phyloP scores from a whole-genome alignment of 1,140 invertebrate genomes.

The Zophobas atratus region DNA sequence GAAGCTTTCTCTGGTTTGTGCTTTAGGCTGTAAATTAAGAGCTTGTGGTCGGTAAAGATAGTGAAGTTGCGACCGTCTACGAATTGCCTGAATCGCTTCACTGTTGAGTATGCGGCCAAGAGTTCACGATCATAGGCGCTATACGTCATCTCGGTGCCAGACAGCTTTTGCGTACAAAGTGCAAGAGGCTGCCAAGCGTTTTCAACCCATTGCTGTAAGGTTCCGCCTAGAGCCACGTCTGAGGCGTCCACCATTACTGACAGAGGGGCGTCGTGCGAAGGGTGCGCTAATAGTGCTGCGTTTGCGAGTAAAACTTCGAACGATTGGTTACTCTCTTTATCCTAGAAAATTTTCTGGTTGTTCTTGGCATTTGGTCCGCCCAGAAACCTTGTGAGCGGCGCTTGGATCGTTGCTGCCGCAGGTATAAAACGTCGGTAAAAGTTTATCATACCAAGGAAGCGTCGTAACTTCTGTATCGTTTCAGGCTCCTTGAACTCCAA shows the following conservation, averaged over 20 bases:
- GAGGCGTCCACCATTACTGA: slow-evolving; percentile 59
- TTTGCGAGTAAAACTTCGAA: slow-evolving; percentile 56
- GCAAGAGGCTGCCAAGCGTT: neutral
- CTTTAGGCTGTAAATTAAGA: slow-evolving; percentile 57
- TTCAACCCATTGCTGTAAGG: slow-evolving; percentile 57
- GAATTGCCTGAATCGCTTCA: no score
- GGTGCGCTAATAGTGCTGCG: slow-evolving; percentile 58
- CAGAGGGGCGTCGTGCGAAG: slow-evolving; percentile 45
- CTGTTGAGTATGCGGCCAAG: no score
- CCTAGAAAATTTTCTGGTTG: slow-evolving; percentile 56
- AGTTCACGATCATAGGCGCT: no score
- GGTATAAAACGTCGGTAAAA: slow-evolving; percentile 59
- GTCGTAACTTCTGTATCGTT: slow-evolving; percentile 55
- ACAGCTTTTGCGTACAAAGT: no score
- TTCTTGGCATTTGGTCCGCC: slow-evolving; percentile 50
- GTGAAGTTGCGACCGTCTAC: no score
- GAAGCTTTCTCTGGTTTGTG: slow-evolving; percentile 59
- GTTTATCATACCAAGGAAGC: no score
- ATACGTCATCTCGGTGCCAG: no score
- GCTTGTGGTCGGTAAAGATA: no score
- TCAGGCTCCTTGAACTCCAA: slow-evolving; percentile 49
- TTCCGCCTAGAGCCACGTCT: slow-evolving; percentile 56
- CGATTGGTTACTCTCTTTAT: slow-evolving; percentile 42
- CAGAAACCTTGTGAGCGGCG: slow-evolving; percentile 54
- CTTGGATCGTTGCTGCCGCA: slow-evolving; percentile 61